Percentiles rank a stretch among this genome's conserved stretches.
phyloP scores from a whole-genome alignment of 2,888 invertebrate species.

The Noctua janthina region DNA sequence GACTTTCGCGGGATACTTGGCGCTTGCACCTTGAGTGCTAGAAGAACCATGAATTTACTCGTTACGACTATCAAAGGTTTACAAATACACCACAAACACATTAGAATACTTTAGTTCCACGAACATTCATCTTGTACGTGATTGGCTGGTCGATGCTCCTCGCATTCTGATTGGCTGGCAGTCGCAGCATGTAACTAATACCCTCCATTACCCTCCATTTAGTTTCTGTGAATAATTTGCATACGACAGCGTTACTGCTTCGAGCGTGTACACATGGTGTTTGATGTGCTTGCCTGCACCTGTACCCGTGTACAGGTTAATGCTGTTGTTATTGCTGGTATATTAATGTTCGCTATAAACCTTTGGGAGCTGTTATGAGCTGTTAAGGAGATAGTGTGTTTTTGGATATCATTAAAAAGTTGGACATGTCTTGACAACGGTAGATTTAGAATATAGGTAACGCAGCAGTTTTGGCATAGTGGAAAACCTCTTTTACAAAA shows the following conservation, averaged over 20 bases:
- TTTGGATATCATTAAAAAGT: not conserved
- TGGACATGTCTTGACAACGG: not conserved
- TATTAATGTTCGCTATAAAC: slow-evolving; percentile 43
- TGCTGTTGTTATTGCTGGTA: slow-evolving; percentile 50
- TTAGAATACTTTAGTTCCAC: slow-evolving; percentile 24
- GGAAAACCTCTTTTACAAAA: not conserved
- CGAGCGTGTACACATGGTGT: slow-evolving; percentile 64
- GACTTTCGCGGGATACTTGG: no score
- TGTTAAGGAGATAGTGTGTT: not conserved
- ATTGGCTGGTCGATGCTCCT: slow-evolving; percentile 50
- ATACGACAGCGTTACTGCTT: slow-evolving; percentile 70
- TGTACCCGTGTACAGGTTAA: slow-evolving; percentile 35
- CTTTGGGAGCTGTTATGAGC: slow-evolving; percentile 12
- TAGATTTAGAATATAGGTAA: not conserved
- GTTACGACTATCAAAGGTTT: not conserved
- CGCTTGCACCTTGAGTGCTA: no score
- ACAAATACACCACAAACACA: slow-evolving; percentile 27
- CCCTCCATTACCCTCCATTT: slow-evolving; percentile 73
- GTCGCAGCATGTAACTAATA: slow-evolving; percentile 48
- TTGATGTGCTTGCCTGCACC: slow-evolving; percentile 67
- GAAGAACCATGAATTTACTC: not conserved
- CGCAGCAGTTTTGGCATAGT: not conserved
- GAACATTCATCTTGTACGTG: slow-evolving; percentile 53
- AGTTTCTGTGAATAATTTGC: slow-evolving; percentile 74
- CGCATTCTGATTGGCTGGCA: slow-evolving; percentile 60